Base-by-base conservation (phyloP, 2,797 vertebrate species). In the Agapornis canus region DNA sequence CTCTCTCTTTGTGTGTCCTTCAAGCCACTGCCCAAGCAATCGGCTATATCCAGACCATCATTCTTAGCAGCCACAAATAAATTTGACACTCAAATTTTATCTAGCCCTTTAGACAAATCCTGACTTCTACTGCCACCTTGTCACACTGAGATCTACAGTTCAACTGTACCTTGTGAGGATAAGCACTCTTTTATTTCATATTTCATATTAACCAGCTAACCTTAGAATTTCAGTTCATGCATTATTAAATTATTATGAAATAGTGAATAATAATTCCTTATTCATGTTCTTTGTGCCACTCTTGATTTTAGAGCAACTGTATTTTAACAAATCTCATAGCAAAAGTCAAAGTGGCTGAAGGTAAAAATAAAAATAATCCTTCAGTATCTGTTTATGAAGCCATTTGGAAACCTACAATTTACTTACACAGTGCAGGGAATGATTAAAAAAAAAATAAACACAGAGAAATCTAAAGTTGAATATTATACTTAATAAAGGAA, bases 61-160 rank as follows among this genome's bases (percentile, higher is more conserved):
- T 3, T 9, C 23, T 81, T 2, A 35, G 17, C 11, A 79, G 39
- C 47, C 51, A 64, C 82, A 61, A n/a, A 76, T 47, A 54, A 73
- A 66, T 35, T 9, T 4, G 5, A 42, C 56, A 10, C 25, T 29
- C 52, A 12, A 6, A 2, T 71, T 51, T 66, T 56, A 11, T 3
- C 31, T 16, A 27, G 51, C 8, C 8, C 37, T 69, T 65, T 7
- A 19, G 43, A 49, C n/a, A 72, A 4, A 4, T 57, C 63, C 51
- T 43, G 59, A 37, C 13, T 60, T 60, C 47, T 42, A 60, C 22
- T 6, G 0, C 17, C 37, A 21, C 65, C 11, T 4, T 1, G 0
- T 20, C 1, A 0, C 27, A 1, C 37, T 8, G 11, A 63, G 29
- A 42, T 22, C 52, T 47, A 57, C 2, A 0, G 22, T 9, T 56